These are phyloP conservation scores for Lordiphosa andalusiaca DNA, from an alignment of 2,888 invertebrate species.

Conservation along the genomic window DNA sequence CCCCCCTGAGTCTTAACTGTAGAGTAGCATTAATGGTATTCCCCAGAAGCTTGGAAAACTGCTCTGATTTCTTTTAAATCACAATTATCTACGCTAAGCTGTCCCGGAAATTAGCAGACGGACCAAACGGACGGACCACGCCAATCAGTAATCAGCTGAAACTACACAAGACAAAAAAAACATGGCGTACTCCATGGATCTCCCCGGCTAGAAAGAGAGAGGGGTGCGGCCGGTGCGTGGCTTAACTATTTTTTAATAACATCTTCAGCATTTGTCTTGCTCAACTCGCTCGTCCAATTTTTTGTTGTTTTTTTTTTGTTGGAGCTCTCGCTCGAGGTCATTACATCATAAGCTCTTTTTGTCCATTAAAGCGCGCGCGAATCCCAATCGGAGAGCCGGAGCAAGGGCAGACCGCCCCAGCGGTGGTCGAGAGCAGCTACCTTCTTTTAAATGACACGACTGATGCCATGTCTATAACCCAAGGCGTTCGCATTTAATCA, in stretches of 20 bases:
- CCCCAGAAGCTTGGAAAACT: too few species aligned
- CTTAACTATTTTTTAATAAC: conserved; percentile 73
- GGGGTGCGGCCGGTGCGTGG: conserved; percentile 24
- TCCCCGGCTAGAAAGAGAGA: conserved; percentile 11
- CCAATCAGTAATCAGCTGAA: conserved; percentile 45
- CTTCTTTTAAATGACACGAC: conserved; percentile 76
- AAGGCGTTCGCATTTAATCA: conserved; percentile 78
- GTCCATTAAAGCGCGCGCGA: conserved; percentile 71
- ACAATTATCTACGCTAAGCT: conserved; percentile 6
- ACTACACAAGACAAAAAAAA: neutral
- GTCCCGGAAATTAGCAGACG: conserved; percentile 38
- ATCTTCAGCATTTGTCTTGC: conserved; percentile 72
- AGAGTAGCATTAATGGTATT: too few species aligned
- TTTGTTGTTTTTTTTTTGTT: conserved; percentile 18
- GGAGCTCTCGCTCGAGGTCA: conserved; percentile 53
- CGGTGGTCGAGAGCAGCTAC: conserved; percentile 52
- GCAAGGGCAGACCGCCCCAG: conserved; percentile 22
- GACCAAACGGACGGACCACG: conserved; percentile 46
- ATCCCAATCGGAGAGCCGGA: conserved; percentile 56
- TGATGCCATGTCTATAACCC: conserved; percentile 77
- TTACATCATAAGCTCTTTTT: conserved; percentile 71
- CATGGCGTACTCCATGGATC: conserved; percentile 2
- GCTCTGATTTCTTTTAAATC: too few species aligned
- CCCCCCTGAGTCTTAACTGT: too few species aligned
- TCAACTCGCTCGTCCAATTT: conserved; percentile 52